Evolutionary conservation across 23 tunicate species (phyloP).

Genomic region (Oikopleura dioica): DNA sequence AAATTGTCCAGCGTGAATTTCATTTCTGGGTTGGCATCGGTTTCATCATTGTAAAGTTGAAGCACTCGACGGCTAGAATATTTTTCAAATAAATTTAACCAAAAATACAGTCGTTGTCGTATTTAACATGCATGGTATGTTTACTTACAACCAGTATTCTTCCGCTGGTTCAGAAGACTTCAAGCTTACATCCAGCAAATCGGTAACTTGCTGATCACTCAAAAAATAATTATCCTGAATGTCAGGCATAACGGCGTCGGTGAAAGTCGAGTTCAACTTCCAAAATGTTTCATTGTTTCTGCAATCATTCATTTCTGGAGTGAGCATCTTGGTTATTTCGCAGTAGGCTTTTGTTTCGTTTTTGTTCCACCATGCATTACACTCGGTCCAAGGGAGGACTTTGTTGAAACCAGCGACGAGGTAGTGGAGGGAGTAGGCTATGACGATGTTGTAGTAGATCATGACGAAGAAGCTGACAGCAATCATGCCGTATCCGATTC

Average conservation of each 20-base stretch:
- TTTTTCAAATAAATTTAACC: no score
- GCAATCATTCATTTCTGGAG: neutral
- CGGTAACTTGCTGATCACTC: neutral
- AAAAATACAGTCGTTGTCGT: no score
- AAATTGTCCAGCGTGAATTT: constrained; percentile 2
- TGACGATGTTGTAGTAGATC: constrained; percentile 76
- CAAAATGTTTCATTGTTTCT: neutral
- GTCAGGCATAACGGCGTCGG: neutral
- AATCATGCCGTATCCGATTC: constrained; percentile 84
- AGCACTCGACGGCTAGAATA: neutral
- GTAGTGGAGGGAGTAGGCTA: constrained; percentile 72
- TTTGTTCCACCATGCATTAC: constrained; percentile 76
- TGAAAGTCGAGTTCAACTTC: neutral
- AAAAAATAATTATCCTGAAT: neutral
- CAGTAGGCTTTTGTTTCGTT: constrained; percentile 16
- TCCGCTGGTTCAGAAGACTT: constrained; percentile 19
- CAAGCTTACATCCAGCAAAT: neutral
- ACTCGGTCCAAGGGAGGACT: constrained; percentile 59
- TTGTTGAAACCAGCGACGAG: constrained; percentile 78
- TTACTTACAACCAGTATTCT: constrained; percentile 96
- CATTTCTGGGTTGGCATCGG: neutral
- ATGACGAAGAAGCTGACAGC: constrained; percentile 51
- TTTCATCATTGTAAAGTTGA: neutral
- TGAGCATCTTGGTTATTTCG: neutral
- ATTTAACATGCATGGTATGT: no score